A percentile compares a stretch with the other conserved stretches of the same genome.
phyloP scores from a whole-genome alignment of 2,113 vertebrate species.

The Pagrus major region DNA sequence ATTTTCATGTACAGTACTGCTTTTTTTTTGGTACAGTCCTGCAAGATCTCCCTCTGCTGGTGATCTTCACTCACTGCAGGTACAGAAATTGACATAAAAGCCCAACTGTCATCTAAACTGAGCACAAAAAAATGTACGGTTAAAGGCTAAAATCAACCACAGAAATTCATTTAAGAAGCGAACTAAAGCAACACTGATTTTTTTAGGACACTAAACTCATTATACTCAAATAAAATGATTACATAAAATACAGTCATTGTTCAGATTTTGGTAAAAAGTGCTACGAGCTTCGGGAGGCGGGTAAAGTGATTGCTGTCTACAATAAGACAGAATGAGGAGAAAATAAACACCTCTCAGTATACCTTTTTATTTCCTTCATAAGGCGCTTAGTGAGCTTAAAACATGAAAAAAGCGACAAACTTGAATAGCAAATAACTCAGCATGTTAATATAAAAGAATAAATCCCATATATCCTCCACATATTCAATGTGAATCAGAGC shows the following conservation, averaged over 20 bases:
- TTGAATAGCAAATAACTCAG: slow-evolving; percentile 42
- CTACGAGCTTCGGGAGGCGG: slow-evolving; percentile 63
- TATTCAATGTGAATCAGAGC: slow-evolving; percentile 83
- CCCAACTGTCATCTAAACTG: slow-evolving; percentile 9
- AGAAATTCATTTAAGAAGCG: slow-evolving; percentile 25
- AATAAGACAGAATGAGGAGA: slow-evolving; percentile 55
- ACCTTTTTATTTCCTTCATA: slow-evolving; percentile 65
- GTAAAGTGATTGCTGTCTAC: slow-evolving; percentile 70
- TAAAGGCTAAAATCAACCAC: slow-evolving; percentile 42
- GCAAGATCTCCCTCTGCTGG: slow-evolving; percentile 62
- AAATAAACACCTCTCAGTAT: slow-evolving; percentile 34
- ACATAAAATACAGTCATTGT: slow-evolving; percentile 61
- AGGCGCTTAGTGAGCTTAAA: slow-evolving; percentile 78
- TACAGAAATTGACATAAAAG: slow-evolving; percentile 25
- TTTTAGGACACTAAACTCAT: slow-evolving; percentile 15
- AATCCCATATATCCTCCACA: slow-evolving; percentile 71
- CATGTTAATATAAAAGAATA: slow-evolving; percentile 71
- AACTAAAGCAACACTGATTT: slow-evolving; percentile 40
- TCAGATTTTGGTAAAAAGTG: slow-evolving; percentile 80
- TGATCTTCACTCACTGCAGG: slow-evolving; percentile 41
- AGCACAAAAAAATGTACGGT: not conserved
- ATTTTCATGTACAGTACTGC: slow-evolving; percentile 1
- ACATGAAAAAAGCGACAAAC: slow-evolving; percentile 44
- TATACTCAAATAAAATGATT: slow-evolving; percentile 59
- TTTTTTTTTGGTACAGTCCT: slow-evolving; percentile 29